A percentile compares a stretch with the other conserved stretches of the same genome.
These are phyloP conservation scores for Lingula anatina DNA, from an alignment of 2,888 invertebrate species.

Conservation along the genomic window DNA sequence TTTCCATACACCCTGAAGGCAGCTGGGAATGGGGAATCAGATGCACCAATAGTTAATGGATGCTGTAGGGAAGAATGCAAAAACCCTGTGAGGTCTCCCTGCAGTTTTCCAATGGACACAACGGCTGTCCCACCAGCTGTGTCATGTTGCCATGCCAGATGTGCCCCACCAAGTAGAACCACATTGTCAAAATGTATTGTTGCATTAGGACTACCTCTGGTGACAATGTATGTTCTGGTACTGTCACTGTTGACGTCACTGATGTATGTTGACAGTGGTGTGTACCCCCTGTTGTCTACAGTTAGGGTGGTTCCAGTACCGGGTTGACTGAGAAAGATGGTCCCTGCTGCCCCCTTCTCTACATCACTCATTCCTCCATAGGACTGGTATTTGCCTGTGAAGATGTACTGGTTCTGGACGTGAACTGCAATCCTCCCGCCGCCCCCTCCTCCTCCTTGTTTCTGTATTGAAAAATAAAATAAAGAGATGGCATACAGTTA, in stretches of 20 bases:
- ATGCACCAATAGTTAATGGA: slow-evolving; percentile 12
- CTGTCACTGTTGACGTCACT: slow-evolving; percentile 16
- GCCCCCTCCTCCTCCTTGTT: slow-evolving; percentile 28
- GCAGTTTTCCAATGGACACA: slow-evolving; percentile 16
- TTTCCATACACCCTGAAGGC: slow-evolving; percentile 24
- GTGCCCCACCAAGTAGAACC: slow-evolving; percentile 20
- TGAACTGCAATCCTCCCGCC: slow-evolving; percentile 28
- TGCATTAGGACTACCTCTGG: slow-evolving; percentile 6
- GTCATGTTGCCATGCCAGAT: slow-evolving; percentile 19
- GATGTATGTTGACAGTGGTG: slow-evolving; percentile 18
- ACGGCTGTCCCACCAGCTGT: slow-evolving; percentile 4
- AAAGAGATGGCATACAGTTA: not conserved
- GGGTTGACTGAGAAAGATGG: slow-evolving; percentile 18
- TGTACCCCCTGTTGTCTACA: slow-evolving; percentile 25
- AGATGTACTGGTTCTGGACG: slow-evolving; percentile 17
- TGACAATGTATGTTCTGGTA: slow-evolving; percentile 19
- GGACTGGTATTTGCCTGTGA: slow-evolving; percentile 18
- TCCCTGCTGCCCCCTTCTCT: slow-evolving; percentile 29
- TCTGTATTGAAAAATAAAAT: not conserved
- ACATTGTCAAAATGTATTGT: slow-evolving; percentile 18
- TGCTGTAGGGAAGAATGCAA: slow-evolving; percentile 21
- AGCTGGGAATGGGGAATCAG: slow-evolving; percentile 25
- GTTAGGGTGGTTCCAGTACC: slow-evolving; percentile 13
- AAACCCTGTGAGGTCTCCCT: slow-evolving; percentile 28
- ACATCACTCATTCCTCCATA: slow-evolving; percentile 22